A percentile compares a stretch with the other conserved stretches of the same genome.
These are phyloP conservation scores for Rachycentron canadum DNA, from an alignment of 2,797 vertebrate genomes.

Conservation along the genomic window DNA sequence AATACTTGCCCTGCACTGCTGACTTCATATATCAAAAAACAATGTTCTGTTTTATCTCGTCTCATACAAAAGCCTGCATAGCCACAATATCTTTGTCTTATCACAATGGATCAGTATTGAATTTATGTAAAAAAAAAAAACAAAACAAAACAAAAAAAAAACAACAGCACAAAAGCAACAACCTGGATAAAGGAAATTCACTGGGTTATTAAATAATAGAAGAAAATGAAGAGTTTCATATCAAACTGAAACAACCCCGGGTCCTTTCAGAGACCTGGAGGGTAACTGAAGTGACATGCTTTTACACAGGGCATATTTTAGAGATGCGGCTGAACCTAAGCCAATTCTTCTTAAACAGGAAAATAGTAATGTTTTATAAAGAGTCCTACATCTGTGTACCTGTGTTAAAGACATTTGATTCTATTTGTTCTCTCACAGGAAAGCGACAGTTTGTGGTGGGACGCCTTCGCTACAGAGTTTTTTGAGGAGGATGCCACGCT, in stretches of 20 bases:
- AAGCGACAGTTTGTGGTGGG: constrained; percentile 99
- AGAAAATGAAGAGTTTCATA: constrained; percentile 33
- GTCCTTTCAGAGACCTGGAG: neutral
- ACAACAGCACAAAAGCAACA: constrained; percentile 34
- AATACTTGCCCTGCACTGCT: constrained; percentile 28
- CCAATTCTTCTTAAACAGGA: neutral
- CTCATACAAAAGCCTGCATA: constrained; percentile 27
- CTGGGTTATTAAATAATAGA: constrained; percentile 58
- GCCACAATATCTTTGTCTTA: constrained; percentile 62
- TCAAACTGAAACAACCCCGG: constrained; percentile 11
- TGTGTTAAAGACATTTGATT: constrained; percentile 13
- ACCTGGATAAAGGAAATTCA: constrained; percentile 48
- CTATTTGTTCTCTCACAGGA: constrained; percentile 87
- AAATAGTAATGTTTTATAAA: neutral
- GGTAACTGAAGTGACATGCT: neutral
- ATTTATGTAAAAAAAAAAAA: constrained; percentile 62
- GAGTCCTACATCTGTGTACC: neutral
- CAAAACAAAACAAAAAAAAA: constrained; percentile 18
- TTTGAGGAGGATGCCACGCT: constrained; percentile 99
- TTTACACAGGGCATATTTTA: neutral
- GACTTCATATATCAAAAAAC: constrained; percentile 40
- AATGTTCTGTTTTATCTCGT: constrained; percentile 45
- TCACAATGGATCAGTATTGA: constrained; percentile 66
- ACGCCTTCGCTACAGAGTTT: constrained; percentile 98
- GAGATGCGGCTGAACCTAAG: neutral